Evolutionary conservation across 2,113 vertebrate genomes (phyloP), one percentile per base, ranked within the genome.

Genomic region (Morone chrysops): DNA sequence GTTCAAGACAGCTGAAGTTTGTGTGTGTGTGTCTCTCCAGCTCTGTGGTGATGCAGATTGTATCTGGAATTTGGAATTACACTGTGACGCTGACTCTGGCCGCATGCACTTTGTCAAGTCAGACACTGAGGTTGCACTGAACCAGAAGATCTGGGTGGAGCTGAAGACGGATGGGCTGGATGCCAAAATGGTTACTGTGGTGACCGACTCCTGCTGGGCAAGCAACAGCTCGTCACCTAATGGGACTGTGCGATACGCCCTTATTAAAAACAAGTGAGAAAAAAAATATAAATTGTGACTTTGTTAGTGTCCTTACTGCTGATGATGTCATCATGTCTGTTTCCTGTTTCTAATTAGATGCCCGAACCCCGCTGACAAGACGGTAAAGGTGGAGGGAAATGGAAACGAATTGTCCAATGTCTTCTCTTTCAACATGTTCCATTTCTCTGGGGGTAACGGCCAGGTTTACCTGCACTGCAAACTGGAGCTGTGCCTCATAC

Each of bases 401-500:
- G 62, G 62, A 43, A 4, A 11, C 8, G 40, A 20, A n/a, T 22
- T 2, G 6, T 22, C 16, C 25, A 65, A 57, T 56, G 2, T 14
- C 17, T 75, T 80, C 65, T 63, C 56, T 3, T 85, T 85, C 60
- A 50, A 38, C 53, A 59, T 70, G 65, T 85, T 85, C 53, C 2
- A 75, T 67, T 85, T 76, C 36, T 0, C n/a, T 4, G 11, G 59
- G 22, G 9, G 2, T 2, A 36, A 0, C 0, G 0, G 0, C 0
- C 38, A 43, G 0, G 31, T 85, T 22, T 66, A 53, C 78, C 65
- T 85, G 72, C 72, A 85, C 78, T 85, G 83, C 71, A 13, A 53
- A 10, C 8, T 76, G 48, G 8, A 53, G 20, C 65, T 85, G 57
- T 85, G 76, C 8, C 4, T 8, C 12, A 57, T 6, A 3, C 4